Percentiles rank a stretch among this genome's conserved stretches.
phyloP scores from a whole-genome alignment of 2,797 vertebrate genomes.

The Lepus townsendii region DNA sequence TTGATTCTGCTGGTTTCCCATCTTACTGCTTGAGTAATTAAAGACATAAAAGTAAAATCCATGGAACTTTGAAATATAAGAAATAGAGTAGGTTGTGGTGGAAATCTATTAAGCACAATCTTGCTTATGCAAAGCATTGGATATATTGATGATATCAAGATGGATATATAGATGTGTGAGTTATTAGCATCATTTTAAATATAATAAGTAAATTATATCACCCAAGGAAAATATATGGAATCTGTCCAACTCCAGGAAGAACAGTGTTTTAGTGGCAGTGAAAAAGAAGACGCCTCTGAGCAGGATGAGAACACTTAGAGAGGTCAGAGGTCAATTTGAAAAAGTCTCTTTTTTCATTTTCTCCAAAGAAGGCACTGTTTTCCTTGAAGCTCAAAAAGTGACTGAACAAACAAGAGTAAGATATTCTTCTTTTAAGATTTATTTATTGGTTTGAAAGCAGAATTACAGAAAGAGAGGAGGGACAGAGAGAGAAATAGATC shows the following conservation, averaged over 20 bases:
- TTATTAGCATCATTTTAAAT: background rate
- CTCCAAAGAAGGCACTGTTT: background rate
- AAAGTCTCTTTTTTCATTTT: background rate
- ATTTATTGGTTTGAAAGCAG: too few species aligned
- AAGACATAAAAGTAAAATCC: conserved; percentile 12
- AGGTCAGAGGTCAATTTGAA: conserved; percentile 2
- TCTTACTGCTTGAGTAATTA: background rate
- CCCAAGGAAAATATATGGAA: background rate
- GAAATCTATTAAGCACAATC: background rate
- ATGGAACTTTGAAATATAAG: background rate
- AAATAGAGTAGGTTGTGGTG: background rate
- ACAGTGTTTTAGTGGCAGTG: background rate
- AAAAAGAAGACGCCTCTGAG: background rate
- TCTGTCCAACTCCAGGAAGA: background rate
- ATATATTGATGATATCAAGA: background rate
- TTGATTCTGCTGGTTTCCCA: background rate
- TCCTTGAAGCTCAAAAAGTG: background rate
- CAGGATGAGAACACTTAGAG: background rate
- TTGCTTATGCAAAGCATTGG: background rate
- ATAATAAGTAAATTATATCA: conserved; percentile 15
- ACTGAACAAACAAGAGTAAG: background rate
- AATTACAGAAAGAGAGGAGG: too few species aligned
- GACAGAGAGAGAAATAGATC: too few species aligned
- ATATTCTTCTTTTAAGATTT: background rate
- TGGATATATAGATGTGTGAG: background rate